These are phyloP conservation scores for Crocallis elinguaria DNA, from an alignment of 2,888 invertebrate species.

Conservation along the genomic window DNA sequence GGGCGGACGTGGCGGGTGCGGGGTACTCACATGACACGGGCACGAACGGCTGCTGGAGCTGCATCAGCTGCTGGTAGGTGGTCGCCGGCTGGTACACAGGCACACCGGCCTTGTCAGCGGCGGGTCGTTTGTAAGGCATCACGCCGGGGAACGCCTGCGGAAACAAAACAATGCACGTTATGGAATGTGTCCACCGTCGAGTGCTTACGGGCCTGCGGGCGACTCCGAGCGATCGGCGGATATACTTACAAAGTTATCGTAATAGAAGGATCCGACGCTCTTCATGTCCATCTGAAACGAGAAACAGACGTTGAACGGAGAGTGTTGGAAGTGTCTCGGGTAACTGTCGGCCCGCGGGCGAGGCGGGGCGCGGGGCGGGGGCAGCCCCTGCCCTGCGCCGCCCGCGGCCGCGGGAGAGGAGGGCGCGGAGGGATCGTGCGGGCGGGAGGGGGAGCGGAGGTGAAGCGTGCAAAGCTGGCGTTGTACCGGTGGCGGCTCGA, in stretches of 20 bases:
- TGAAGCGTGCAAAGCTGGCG: slow-evolving; percentile 88
- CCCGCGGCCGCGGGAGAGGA: slow-evolving; percentile 59
- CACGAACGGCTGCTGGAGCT: slow-evolving; percentile 97
- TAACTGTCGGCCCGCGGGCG: slow-evolving; percentile 64
- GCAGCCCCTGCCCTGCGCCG: slow-evolving; percentile 56
- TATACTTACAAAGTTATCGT: slow-evolving; percentile 98
- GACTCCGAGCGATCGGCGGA: slow-evolving; percentile 1
- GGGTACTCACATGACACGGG: slow-evolving; percentile 99
- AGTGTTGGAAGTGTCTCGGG: slow-evolving; percentile 48
- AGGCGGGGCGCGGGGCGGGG: slow-evolving; percentile 56
- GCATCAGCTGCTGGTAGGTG: slow-evolving; percentile 97
- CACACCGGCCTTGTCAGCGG: slow-evolving; percentile 97
- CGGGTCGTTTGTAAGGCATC: slow-evolving; percentile 98
- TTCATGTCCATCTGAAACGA: slow-evolving; percentile 97
- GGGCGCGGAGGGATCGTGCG: slow-evolving; percentile 60
- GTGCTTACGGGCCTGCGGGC: slow-evolving; percentile 4
- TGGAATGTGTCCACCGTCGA: slow-evolving; percentile 8
- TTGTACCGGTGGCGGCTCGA: slow-evolving; percentile 95
- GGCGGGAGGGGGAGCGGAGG: slow-evolving; percentile 67
- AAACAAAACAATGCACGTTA: slow-evolving; percentile 23
- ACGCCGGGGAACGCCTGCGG: slow-evolving; percentile 96
- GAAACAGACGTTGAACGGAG: slow-evolving; percentile 77
- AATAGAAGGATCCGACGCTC: slow-evolving; percentile 98
- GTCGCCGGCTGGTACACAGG: slow-evolving; percentile 97
- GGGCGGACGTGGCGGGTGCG: slow-evolving; percentile 88